Base-by-base conservation (phyloP, 2,113 vertebrate genomes). In the Chrysemys picta region DNA sequence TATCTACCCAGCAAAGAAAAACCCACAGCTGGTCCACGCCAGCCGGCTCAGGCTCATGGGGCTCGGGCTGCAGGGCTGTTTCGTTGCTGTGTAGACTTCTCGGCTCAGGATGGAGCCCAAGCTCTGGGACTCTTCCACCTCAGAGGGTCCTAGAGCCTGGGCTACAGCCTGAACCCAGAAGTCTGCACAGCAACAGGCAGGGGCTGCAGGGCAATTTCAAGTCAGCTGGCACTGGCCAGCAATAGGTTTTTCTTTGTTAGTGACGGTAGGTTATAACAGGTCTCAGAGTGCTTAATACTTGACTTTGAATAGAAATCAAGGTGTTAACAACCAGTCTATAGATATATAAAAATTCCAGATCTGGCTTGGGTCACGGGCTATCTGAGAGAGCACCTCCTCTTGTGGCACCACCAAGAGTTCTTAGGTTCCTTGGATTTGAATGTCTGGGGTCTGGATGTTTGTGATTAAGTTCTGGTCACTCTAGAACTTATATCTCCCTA, bases 11-110 rank as follows among this genome's bases (percentile, higher is more conserved):
- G 65, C 19, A 38, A 72, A 72, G 35, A 72, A n/a, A 72, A 65
- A n/a, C 31, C 35, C 62, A 19, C 4, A 4, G 31, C n/a, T 72
- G 65, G 19, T 9, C 35, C 65, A 38, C 22, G n/a, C 35, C n/a
- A 38, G n/a, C 4, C 4, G 1, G 21, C n/a, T 38, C 35, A 3
- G 65, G 16, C 17, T n/a, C 17, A 3, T 7, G 4, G 16, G 65
- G 65, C 35, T 38, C 10, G 10, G 35, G 17, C n/a, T n/a, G n/a
- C 9, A 38, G 65, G n/a, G 19, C 35, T 69, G 62, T n/a, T 72
- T 38, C 1, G 3, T 38, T 72, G 35, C 19, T 38, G n/a, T 38
- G n/a, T 38, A 72, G 17, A 72, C 65, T 38, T 72, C 65, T 21
- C n/a, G 17, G 35, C 65, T 69, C 35, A 69, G 65, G 35, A 31